Evolutionary conservation across 2,113 vertebrate species (phyloP).

Genomic region (Rhinopithecus roxellana): DNA sequence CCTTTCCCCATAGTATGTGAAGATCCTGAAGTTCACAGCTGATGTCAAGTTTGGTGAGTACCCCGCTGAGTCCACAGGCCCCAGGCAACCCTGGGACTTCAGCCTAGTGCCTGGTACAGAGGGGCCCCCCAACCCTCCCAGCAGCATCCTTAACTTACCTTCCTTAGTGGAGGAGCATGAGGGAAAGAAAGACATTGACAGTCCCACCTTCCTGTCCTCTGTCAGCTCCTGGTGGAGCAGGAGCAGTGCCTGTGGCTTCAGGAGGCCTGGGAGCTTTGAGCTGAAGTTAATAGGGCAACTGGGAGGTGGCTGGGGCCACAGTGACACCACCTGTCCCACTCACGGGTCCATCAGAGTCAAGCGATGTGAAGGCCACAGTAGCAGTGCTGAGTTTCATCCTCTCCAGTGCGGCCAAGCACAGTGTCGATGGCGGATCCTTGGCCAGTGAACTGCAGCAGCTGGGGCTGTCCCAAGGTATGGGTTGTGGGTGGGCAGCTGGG

Average conservation of each 20-base stretch:
- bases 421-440: slow-evolving; percentile 93
- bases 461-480: slow-evolving; percentile 94
- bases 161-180: background rate
- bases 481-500: background rate
- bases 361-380: slow-evolving; percentile 94
- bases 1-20: slow-evolving; percentile 89
- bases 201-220: background rate
- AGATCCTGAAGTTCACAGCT: slow-evolving; percentile 92
- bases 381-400: slow-evolving; percentile 95
- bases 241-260: background rate
- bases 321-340: background rate
- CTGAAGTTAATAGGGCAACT: background rate
- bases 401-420: slow-evolving; percentile 94
- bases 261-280: background rate
- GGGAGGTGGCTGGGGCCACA: background rate
- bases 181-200: too few relatives aligned
- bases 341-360: slow-evolving; percentile 83
- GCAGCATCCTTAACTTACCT: background rate
- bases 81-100: background rate
- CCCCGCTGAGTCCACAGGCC: background rate
- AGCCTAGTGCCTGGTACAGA: background rate
- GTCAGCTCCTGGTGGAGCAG: background rate
- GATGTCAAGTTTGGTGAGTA: slow-evolving; percentile 95
- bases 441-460: slow-evolving; percentile 97
- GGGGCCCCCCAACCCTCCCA: too few relatives aligned